These are phyloP conservation scores for Pocillopora damicornis DNA, from an alignment of 64 coral and sea anemone genomes.

Conservation along the genomic window DNA sequence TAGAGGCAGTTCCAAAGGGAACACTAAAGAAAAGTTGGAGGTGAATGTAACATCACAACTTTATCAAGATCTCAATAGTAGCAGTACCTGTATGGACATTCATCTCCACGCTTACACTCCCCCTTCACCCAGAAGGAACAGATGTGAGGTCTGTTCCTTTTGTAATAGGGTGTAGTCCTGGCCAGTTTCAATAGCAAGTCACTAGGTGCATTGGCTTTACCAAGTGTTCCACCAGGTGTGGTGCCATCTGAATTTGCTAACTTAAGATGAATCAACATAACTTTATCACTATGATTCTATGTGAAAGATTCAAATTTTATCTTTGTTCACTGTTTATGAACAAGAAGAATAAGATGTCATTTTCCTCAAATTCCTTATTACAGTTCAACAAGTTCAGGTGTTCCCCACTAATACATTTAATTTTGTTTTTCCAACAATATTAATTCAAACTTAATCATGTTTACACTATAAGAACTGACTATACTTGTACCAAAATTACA, in stretches of 20 bases:
- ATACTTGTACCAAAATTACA: too few species aligned
- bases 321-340: too few species aligned
- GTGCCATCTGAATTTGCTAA: conserved; percentile 89
- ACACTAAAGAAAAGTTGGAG: too few species aligned
- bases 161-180: conserved; percentile 98
- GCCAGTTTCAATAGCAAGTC: conserved; percentile 93
- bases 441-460: too few species aligned
- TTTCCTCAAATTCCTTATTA: too few species aligned
- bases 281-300: not conserved
- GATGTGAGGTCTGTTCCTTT: conserved; percentile 92
- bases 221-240: conserved; percentile 84
- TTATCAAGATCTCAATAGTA: not conserved
- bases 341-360: too few species aligned
- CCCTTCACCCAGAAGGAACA: conserved; percentile 99
- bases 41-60: too few species aligned
- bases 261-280: conserved; percentile 32
- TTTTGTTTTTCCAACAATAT: too few species aligned
- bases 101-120: conserved; percentile 96
- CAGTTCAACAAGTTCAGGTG: too few species aligned
- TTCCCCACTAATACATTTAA: too few species aligned
- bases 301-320: not conserved
- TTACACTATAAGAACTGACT: too few species aligned
- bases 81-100: conserved; percentile 96
- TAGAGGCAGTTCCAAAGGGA: too few species aligned
- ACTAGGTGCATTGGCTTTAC: conserved; percentile 96